Evolutionary conservation across 1,140 invertebrate genomes (phyloP).

Genomic region (Eciton burchellii): DNA sequence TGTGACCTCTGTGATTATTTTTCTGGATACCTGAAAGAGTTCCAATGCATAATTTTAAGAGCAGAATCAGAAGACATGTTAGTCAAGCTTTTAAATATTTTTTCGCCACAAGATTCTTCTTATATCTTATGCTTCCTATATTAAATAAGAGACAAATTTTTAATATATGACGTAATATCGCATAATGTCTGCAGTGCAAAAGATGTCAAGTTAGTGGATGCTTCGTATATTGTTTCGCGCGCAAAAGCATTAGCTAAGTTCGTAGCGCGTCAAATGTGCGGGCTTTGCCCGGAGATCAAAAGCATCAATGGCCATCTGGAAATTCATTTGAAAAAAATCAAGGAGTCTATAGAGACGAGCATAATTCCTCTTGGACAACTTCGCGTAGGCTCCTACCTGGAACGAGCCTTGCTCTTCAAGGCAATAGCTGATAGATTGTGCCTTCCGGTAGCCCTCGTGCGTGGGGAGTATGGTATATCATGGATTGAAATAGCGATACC

Average conservation of each 20-base stretch:
- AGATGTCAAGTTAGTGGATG: constrained; percentile 60
- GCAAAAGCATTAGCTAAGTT: constrained; percentile 84
- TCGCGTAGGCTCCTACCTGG: constrained; percentile 87
- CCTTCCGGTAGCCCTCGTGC: constrained; percentile 86
- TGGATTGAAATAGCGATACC: constrained; percentile 89
- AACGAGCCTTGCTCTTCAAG: constrained; percentile 89
- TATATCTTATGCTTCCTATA: background rate
- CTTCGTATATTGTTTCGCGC: constrained; percentile 76
- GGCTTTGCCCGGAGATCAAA: constrained; percentile 78
- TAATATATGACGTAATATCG: constrained; percentile 2
- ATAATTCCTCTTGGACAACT: constrained; percentile 87
- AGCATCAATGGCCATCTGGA: constrained; percentile 85
- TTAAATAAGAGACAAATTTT: background rate
- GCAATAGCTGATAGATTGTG: constrained; percentile 88
- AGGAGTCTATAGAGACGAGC: constrained; percentile 75
- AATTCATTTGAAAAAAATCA: constrained; percentile 85
- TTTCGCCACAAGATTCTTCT: background rate
- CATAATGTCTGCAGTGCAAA: constrained; percentile 18
- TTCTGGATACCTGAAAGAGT: constrained; percentile 68
- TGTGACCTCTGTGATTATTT: constrained; percentile 75
- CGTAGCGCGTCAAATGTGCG: constrained; percentile 86
- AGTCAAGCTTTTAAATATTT: constrained; percentile 10
- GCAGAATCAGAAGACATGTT: constrained; percentile 63
- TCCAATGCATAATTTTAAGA: constrained; percentile 73
- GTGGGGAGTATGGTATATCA: constrained; percentile 85